Base-by-base conservation (phyloP, 2,113 vertebrate species). In the Cyprinodon brontotheroides region DNA sequence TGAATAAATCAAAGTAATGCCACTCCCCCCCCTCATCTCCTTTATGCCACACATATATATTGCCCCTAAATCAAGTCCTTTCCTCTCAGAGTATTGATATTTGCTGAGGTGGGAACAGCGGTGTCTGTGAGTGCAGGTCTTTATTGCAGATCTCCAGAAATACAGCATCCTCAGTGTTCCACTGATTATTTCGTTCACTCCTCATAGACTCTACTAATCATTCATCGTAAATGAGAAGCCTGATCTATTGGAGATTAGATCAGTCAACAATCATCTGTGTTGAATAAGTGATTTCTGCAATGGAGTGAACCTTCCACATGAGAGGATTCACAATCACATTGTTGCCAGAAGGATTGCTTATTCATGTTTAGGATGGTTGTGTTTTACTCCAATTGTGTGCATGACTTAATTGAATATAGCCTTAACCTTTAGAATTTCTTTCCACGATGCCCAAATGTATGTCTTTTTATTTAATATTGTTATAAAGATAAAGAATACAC, bases 201-300 rank as follows among this genome's bases (percentile, higher is more conserved):
- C 76, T 78, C 83, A 53, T 78, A 62, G 86, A 85, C 80, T 73
- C 47, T 11, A 9, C 79, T 90, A 89, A 90, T 92, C 89, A 85
- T 91, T 91, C 80, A 86, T 89, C 80, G 79, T 80, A 84, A 75
- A 83, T 89, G 83, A 87, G 79, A 81, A 83, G 74, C 75, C 60
- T 77, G 87, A 88, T 85, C 87, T 91, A 73, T 84, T 71, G 88
- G 86, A 89, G 87, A 93, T 92, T 88, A 90, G 81, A 87, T 83
- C 86, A 86, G 89, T 91, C 84, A 87, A 88, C 83, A 81, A 81
- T 75, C 78, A 79, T 87, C 85, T 83, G 75, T 83, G 84, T 74
- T 82, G 77, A 81, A 84, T 78, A 85, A 88, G 75, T 80, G 79
- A 89, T 85, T 88, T 83, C 72, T 82, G 78, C 76, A 12, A 62